phyloP scores from a whole-genome alignment of 2,888 invertebrate genomes.

The Deladenus siricidicola region DNA sequence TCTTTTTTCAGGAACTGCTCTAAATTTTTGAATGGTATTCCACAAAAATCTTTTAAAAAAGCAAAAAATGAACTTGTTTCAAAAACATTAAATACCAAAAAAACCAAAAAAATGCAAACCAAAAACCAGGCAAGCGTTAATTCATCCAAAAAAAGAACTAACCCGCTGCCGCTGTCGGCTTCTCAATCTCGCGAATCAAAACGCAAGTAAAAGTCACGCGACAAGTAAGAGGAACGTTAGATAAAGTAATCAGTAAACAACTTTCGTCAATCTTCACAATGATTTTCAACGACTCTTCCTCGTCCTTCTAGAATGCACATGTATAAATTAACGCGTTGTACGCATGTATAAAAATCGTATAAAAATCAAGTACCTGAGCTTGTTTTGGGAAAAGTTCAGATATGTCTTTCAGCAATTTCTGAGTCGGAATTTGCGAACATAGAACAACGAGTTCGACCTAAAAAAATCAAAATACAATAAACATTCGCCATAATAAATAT shows the following conservation, averaged over 20 bases:
- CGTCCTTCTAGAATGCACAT: constrained; percentile 6
- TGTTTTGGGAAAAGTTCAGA: constrained; percentile 74
- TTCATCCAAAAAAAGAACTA: too few species aligned
- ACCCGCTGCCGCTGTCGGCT: too few species aligned
- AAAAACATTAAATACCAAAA: too few species aligned
- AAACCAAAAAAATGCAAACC: neutral
- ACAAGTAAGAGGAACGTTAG: constrained; percentile 13
- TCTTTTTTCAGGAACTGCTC: neutral
- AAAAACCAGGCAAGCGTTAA: too few species aligned
- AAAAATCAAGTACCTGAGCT: constrained; percentile 60
- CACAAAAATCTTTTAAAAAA: too few species aligned
- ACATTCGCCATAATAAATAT: neutral
- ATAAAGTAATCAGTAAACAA: constrained; percentile 5
- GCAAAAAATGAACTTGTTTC: too few species aligned
- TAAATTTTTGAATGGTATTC: too few species aligned
- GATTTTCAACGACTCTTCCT: constrained; percentile 2
- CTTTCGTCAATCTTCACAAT: constrained; percentile 5
- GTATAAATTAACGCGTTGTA: neutral
- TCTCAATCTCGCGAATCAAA: constrained; percentile 15
- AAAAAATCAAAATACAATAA: neutral
- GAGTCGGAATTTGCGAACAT: constrained; percentile 85
- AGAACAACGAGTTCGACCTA: constrained; percentile 81
- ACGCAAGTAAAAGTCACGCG: constrained; percentile 26
- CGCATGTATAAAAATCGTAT: neutral
- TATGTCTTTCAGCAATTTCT: constrained; percentile 74